phyloP scores from a whole-genome alignment of 2,113 vertebrate genomes.

The Aviceda subcristata region DNA sequence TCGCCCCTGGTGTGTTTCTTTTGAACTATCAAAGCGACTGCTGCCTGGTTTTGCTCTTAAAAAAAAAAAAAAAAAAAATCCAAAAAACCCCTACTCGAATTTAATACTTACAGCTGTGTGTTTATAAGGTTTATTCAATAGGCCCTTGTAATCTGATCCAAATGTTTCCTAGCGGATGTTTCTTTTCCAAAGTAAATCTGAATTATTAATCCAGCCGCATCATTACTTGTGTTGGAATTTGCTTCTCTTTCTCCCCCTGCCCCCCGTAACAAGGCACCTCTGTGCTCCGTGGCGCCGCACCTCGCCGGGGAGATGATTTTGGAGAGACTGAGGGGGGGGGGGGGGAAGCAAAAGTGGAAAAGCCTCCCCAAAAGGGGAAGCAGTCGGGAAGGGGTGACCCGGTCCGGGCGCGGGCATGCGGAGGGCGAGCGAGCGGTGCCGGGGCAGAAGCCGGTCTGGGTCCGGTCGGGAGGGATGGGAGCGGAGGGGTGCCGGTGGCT shows the following conservation, averaged over 20 bases:
- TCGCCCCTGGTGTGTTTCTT: slow-evolving; percentile 60
- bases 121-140: slow-evolving; percentile 79
- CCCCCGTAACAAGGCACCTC: slow-evolving; percentile 73
- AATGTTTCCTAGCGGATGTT: slow-evolving; percentile 83
- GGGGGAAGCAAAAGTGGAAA: background rate
- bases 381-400: background rate
- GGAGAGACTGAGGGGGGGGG: background rate
- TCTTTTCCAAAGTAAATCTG: slow-evolving; percentile 81
- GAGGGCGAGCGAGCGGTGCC: background rate
- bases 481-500: background rate
- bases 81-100: slow-evolving; percentile 52
- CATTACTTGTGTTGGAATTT: slow-evolving; percentile 76
- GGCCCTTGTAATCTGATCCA: slow-evolving; percentile 81
- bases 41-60: slow-evolving; percentile 57
- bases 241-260: slow-evolving; percentile 43
- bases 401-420: background rate
- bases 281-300: slow-evolving; percentile 61
- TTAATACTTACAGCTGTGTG: slow-evolving; percentile 80
- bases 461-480: background rate
- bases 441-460: background rate
- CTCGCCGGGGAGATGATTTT: background rate
- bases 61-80: background rate
- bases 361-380: background rate
- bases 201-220: slow-evolving; percentile 81
- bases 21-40: slow-evolving; percentile 66